Conservation (phyloP, 2,888 invertebrate genomes). For the Yponomeuta cagnagella region DNA sequence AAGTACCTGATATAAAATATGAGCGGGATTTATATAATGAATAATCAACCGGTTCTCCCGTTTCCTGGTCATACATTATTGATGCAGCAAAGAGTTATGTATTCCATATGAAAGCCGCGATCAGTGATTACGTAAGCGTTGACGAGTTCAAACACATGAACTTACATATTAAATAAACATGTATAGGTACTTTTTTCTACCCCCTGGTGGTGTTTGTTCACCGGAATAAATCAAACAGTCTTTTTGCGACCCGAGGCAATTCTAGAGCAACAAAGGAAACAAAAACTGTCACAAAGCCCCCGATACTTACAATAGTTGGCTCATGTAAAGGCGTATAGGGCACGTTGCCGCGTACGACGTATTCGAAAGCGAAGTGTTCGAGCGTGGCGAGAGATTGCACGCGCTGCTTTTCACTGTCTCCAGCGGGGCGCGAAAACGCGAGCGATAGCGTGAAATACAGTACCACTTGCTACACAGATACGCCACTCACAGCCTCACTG, state of each 20-base stretch:
- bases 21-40: not conserved
- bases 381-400: conserved; percentile 50
- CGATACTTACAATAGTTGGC: not conserved
- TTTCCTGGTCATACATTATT: not conserved
- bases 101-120: not conserved
- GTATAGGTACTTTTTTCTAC: not conserved
- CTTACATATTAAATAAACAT: not conserved
- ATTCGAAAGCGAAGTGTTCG: conserved; percentile 45
- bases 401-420: conserved; percentile 48
- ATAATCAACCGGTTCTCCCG: not conserved
- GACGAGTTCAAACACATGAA: not conserved
- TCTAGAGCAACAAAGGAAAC: conserved; percentile 3
- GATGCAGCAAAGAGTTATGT: not conserved
- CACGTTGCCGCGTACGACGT: conserved; percentile 8
- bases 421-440: conserved; percentile 50
- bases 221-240: not conserved
- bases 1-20: not conserved
- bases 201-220: not conserved
- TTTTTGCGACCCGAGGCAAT: not conserved
- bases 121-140: not conserved
- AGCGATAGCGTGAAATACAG: conserved; percentile 26
- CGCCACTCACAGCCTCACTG: not conserved
- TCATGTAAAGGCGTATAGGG: conserved; percentile 1
- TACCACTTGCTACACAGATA: conserved; percentile 4
- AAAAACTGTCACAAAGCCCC: not conserved